Evolutionary conservation across 2,888 invertebrate species (phyloP), one percentile per base, ranked within the genome.

Genomic region (Drosophila koepferae): DNA sequence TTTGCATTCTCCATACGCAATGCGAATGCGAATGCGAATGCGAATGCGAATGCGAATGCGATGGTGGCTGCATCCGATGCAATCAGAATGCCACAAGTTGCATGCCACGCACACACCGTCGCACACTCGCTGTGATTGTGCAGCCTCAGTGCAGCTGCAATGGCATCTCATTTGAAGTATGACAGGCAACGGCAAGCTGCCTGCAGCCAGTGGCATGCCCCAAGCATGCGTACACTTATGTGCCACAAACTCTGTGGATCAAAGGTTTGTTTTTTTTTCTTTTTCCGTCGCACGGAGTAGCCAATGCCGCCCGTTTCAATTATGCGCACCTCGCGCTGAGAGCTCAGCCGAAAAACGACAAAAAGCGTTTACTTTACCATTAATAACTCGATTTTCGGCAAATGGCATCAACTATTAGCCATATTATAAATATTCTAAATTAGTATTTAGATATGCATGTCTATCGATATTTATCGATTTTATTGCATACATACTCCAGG

Each of bases 1-100:
- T 80, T 61, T 63, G 61, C 64, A 58, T 67, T 76, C 64, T 66
- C 70, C 61, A 69, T 63, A 58, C 58, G 69, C 63, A 62, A 14
- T 58, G 51, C 55, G 18, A 10, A n/a, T 54, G 55, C 54, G 9
- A 3, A 16, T 40, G 40, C 40, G 2, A 6, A 4, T 40, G 40
- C n/a, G 14, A 5, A 9, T 34, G 40, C n/a, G 14, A 5, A 2
- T 34, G 34, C 6, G 34, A 34, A 3, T 18, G 28, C 7, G 36
- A 23, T 3, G 2, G 23, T 28, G 28, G 18, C 46, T 48, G 16
- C 28, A 28, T 3, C 34, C 60, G 70, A 55, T 60, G 58, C 56
- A 53, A 34, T 41, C 53, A 62, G 49, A 20, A n/a, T 68, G 68
- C 71, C 69, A 55, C 43, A 70, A 63, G 71, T 61, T 70, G 55